Percentiles rank a stretch among this genome's conserved stretches.
These are phyloP conservation scores for Tenthredo livida DNA, from an alignment of 2,888 invertebrate species.

Conservation along the genomic window DNA sequence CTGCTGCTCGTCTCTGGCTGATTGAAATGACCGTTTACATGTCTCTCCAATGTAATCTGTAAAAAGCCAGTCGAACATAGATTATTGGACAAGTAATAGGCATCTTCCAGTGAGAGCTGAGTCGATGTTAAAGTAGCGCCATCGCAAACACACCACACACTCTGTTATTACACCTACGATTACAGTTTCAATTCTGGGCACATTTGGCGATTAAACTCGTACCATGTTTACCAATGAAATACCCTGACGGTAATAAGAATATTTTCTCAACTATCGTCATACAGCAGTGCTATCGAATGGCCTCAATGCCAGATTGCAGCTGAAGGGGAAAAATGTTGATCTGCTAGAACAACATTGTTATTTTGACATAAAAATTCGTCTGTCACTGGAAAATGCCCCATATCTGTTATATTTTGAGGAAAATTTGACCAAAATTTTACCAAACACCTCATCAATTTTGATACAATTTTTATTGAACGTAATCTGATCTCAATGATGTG, in stretches of 20 bases:
- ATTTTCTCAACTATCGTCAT: not conserved
- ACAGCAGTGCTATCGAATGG: not conserved
- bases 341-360: slow-evolving; percentile 24
- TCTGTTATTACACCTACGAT: slow-evolving; percentile 9
- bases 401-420: not conserved
- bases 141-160: not conserved
- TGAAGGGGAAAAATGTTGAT: slow-evolving; percentile 6
- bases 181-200: not conserved
- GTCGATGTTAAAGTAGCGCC: not conserved
- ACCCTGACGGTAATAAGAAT: not conserved
- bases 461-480: not conserved
- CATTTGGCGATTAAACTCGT: not conserved
- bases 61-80: slow-evolving; percentile 69
- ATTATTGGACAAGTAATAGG: slow-evolving; percentile 43
- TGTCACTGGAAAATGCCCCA: slow-evolving; percentile 67
- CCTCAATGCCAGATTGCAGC: not conserved
- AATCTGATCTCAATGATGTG: not conserved
- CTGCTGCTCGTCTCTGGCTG: slow-evolving; percentile 82
- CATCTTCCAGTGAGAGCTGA: slow-evolving; percentile 63
- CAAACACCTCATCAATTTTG: not conserved
- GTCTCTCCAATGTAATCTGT: slow-evolving; percentile 91
- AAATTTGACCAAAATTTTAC: not conserved
- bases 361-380: slow-evolving; percentile 54
- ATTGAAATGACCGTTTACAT: slow-evolving; percentile 95
- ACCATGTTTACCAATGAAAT: slow-evolving; percentile 24